phyloP scores from a whole-genome alignment of 64 coral and sea anemone species.

The Dendronephthya gigantea region DNA sequence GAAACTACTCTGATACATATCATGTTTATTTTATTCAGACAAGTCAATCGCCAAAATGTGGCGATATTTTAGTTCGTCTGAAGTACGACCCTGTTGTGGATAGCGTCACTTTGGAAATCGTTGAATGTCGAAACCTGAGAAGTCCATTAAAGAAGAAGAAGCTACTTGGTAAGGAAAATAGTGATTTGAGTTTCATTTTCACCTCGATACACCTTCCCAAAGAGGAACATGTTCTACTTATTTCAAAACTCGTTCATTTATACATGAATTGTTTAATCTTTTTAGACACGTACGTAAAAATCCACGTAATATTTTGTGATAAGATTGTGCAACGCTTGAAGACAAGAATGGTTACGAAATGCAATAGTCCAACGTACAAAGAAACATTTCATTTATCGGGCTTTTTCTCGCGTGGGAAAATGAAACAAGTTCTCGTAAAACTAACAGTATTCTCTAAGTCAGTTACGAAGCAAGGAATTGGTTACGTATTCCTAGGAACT shows the following conservation, averaged over 20 bases:
- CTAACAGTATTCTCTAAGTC: not conserved
- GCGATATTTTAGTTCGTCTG: not conserved
- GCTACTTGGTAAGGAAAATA: not conserved
- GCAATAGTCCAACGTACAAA: not conserved
- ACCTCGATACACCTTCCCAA: too few relatives aligned
- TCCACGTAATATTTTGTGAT: slow-evolving; percentile 1
- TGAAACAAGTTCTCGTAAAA: not conserved
- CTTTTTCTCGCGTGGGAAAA: not conserved
- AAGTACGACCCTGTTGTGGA: slow-evolving; percentile 3
- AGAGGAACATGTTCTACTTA: too few relatives aligned
- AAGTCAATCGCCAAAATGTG: not conserved
- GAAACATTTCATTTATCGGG: not conserved
- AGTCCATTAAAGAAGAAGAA: not conserved
- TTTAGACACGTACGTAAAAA: slow-evolving; percentile 12
- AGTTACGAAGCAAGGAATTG: not conserved
- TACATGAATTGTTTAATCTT: not conserved
- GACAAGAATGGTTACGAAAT: not conserved
- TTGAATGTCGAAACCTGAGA: not conserved
- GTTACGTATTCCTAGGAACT: not conserved
- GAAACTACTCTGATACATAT: too few relatives aligned
- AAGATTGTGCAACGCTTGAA: not conserved
- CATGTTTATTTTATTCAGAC: not conserved
- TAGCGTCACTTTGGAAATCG: not conserved
- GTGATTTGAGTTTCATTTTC: too few relatives aligned
- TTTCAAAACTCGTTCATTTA: too few relatives aligned